A percentile compares a stretch with the other conserved stretches of the same genome.
Evolutionary conservation across 2,113 vertebrate species (phyloP).

Genomic region (Xiphias gladius): DNA sequence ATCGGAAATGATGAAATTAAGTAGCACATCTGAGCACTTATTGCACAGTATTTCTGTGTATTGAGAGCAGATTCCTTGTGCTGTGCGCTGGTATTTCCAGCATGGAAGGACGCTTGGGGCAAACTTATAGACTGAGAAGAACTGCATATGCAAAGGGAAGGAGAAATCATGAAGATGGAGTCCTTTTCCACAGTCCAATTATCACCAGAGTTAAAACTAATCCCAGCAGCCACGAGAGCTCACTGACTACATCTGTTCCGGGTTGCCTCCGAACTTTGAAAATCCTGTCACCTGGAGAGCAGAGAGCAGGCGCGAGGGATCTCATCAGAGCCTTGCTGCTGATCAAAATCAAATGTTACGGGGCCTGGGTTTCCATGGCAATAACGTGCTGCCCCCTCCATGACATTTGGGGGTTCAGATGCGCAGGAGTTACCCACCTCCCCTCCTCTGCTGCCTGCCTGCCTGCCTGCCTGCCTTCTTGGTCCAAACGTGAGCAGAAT

Average conservation of each 20-base stretch:
- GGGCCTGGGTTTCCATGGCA: constrained; percentile 71
- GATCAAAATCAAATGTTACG: constrained; percentile 69
- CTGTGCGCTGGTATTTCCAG: constrained; percentile 2
- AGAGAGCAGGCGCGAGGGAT: constrained; percentile 31
- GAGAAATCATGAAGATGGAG: constrained; percentile 28
- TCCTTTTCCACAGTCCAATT: constrained; percentile 60
- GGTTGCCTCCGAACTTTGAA: constrained; percentile 28
- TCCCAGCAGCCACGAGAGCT: constrained; percentile 37
- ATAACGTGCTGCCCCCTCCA: constrained; percentile 52
- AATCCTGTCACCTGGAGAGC: constrained; percentile 49
- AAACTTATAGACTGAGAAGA: neutral
- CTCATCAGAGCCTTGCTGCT: constrained; percentile 42
- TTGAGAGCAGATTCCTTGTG: neutral
- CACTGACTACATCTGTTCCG: constrained; percentile 19
- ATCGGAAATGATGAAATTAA: constrained; percentile 43
- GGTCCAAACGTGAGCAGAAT: constrained; percentile 64
- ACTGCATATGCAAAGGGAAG: constrained; percentile 16
- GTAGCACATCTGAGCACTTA: constrained; percentile 11
- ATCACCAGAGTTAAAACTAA: constrained; percentile 54
- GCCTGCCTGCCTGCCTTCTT: constrained; percentile 22
- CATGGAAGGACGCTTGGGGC: neutral
- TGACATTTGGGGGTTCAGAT: constrained; percentile 70
- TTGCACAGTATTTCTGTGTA: constrained; percentile 16
- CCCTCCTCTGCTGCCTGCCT: neutral
- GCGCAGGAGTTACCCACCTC: constrained; percentile 18